Percentiles rank a stretch among this genome's conserved stretches.
phyloP scores from a whole-genome alignment of 2,113 vertebrate species.

The human region GRCh38 chr15:101060501-101061000 shows the following conservation, averaged over 20 bases:
- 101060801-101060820: neutral
- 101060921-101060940: too few relatives aligned
- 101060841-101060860: too few relatives aligned
- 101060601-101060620: neutral
- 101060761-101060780: neutral
- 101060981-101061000: neutral
- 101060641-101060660: rapidly evolving
- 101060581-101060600: neutral
- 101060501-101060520: neutral
- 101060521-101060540: neutral
- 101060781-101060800: neutral
- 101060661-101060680: neutral
- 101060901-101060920: neutral
- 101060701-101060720: neutral
- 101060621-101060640: neutral
- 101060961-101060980: neutral
- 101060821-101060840: neutral
- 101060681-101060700: rapidly evolving
- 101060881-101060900: neutral
- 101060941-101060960: neutral
- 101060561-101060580: neutral
- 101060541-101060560: neutral
- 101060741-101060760: neutral
- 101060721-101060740: rapidly evolving
- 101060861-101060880: rapidly evolving